A percentile compares a stretch with the other conserved stretches of the same genome.
Evolutionary conservation across 2,113 vertebrate species (phyloP).

Genomic region (Calonectris borealis): DNA sequence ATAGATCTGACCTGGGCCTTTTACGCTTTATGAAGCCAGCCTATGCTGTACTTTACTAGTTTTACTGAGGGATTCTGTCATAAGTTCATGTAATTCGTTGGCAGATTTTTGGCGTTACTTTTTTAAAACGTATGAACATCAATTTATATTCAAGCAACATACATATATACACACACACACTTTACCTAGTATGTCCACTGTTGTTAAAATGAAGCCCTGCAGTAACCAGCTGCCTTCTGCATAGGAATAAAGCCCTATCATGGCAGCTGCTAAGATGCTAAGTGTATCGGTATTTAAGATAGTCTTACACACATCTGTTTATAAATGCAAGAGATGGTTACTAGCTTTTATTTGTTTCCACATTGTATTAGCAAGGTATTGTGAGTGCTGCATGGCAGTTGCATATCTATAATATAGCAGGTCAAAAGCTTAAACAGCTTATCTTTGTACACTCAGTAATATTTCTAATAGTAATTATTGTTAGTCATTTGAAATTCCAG

Average conservation of each 20-base stretch:
- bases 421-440: background rate
- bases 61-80: background rate
- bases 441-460: background rate
- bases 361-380: background rate
- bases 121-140: background rate
- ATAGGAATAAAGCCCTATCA: background rate
- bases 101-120: background rate
- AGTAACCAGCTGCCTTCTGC: background rate
- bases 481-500: background rate
- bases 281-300: background rate
- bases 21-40: background rate
- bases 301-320: background rate
- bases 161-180: background rate
- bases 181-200: background rate
- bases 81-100: background rate
- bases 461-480: background rate
- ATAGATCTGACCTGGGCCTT: background rate
- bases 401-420: background rate
- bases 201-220: background rate
- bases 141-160: conserved; percentile 4
- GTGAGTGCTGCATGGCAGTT: background rate
- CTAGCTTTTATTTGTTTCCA: background rate
- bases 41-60: background rate
- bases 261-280: background rate
- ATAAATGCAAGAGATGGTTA: background rate